Evolutionary conservation across 2,797 vertebrate genomes (phyloP).

Genomic region (Eremophila alpestris): DNA sequence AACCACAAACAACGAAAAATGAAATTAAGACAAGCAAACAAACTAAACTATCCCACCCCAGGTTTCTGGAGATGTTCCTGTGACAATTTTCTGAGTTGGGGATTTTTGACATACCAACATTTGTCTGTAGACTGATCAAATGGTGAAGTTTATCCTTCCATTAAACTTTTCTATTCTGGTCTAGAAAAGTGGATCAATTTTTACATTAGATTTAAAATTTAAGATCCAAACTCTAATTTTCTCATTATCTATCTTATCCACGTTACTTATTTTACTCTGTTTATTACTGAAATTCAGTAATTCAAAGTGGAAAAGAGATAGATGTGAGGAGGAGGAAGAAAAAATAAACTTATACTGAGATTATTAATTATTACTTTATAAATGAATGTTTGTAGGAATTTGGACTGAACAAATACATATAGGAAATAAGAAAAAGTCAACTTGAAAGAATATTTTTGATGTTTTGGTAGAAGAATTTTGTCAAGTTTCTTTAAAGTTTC

Average conservation of each 20-base stretch:
- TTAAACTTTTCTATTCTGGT: background rate
- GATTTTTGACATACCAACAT: background rate
- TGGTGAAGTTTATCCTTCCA: background rate
- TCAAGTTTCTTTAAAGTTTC: background rate
- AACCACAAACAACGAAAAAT: background rate
- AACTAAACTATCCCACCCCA: background rate
- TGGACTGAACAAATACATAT: background rate
- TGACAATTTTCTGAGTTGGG: background rate
- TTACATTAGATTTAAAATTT: background rate
- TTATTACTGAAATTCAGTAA: background rate
- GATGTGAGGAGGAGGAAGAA: background rate
- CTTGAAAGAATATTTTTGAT: background rate
- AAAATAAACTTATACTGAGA: background rate
- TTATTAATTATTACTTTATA: background rate
- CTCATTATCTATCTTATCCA: background rate
- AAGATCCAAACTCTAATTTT: background rate
- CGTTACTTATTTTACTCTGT: background rate
- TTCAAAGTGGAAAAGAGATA: background rate
- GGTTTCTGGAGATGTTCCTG: background rate
- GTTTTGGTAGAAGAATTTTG: background rate
- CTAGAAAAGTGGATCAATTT: background rate
- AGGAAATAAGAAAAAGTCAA: background rate
- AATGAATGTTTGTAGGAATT: background rate
- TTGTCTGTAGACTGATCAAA: background rate
- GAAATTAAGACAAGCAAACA: background rate